Percentiles rank a stretch among this genome's conserved stretches.
Evolutionary conservation across 2,113 vertebrate species (phyloP).

Genomic region (Dasyprocta punctata): DNA sequence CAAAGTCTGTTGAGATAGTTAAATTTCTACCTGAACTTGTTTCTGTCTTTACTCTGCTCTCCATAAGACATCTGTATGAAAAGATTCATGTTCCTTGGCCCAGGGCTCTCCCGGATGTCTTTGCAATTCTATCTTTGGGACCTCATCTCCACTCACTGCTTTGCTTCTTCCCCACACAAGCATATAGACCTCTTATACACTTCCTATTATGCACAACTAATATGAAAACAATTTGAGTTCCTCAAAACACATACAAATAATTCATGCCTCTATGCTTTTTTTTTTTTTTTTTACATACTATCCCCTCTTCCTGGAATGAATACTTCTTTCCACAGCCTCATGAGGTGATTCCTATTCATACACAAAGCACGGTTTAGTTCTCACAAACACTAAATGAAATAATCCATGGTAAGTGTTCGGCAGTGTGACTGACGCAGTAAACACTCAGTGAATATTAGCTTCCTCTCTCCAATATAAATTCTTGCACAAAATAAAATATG

Average conservation of each 20-base stretch:
- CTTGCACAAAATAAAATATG: neutral
- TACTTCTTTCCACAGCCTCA: neutral
- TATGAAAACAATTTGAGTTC: neutral
- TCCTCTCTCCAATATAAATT: neutral
- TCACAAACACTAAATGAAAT: slow-evolving; percentile 21
- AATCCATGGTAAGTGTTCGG: neutral
- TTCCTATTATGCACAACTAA: neutral
- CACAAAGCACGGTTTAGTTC: neutral
- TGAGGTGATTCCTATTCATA: neutral
- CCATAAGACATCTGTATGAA: neutral
- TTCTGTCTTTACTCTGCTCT: neutral
- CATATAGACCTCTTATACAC: neutral
- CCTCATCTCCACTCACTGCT: neutral
- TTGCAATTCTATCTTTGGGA: neutral
- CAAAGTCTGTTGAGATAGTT: neutral
- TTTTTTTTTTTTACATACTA: neutral
- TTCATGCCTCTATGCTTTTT: neutral
- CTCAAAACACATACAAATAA: neutral
- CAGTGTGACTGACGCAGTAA: neutral
- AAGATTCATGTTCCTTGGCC: neutral
- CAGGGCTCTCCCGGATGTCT: neutral
- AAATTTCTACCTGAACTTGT: neutral
- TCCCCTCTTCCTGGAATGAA: neutral
- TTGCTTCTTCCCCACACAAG: neutral
- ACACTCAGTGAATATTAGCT: neutral